Base-by-base conservation (phyloP, 2,113 vertebrate genomes). In the Arothron firmamentum region DNA sequence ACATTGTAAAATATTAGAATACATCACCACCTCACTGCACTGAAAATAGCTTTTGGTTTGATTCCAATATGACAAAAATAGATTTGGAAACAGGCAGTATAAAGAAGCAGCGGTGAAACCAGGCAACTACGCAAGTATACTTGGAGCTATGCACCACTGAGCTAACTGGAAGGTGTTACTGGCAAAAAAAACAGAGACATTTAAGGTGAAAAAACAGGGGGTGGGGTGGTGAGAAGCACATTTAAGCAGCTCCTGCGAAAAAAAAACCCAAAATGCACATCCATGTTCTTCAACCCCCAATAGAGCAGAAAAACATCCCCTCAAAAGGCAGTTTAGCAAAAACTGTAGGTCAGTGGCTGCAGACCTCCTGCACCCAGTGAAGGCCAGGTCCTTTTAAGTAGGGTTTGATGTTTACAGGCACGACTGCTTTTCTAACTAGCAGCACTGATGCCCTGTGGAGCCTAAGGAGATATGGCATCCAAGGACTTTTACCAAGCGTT, bases 371-470 rank as follows among this genome's bases (percentile, higher is more conserved):
- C n/a, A 59, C 56, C 13, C 31, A 60, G 50, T 41, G 45, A 66
- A 68, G 59, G n/a, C 7, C 2, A 23, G 16, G 12, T 43, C 10
- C 7, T 70, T 67, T 63, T 42, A 59, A 62, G 59, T 51, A 55
- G 3, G 1, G 62, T 64, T 79, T 66, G 48, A 74, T 75, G 69
- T 77, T 77, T 58, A 59, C 52, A 72, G 64, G 64, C 55, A 56
- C n/a, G 4, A 77, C 52, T 53, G 42, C 16, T 52, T 41, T 71
- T 62, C 56, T 59, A 57, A 55, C 55, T 17, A 70, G 55, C 52
- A 63, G 48, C 31, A n/a, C 11, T 43, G 57, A 67, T 60, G 20
- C 2, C 65, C 62, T n/a, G 46, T 15, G 14, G 59, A 47, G 21
- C 57, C 43, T 54, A 9, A 58, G 47, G 15, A 25, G 49, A 56